Percentiles rank a stretch among this genome's conserved stretches.
Conservation (phyloP, 2,888 invertebrate genomes). For the Melieria picta region DNA sequence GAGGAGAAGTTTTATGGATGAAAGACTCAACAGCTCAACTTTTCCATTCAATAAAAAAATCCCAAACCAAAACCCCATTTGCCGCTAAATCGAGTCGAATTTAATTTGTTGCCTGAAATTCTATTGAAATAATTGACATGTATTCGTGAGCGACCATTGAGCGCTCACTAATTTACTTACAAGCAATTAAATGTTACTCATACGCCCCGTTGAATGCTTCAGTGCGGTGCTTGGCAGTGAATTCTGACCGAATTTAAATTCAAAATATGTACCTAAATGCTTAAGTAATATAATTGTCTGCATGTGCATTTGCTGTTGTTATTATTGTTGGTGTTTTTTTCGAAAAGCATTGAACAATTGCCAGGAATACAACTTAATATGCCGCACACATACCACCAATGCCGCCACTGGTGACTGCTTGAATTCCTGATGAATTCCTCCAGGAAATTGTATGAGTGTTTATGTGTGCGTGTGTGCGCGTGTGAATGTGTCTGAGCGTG, state of each 20-base stretch:
- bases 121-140: too few species aligned
- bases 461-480: constrained; percentile 31
- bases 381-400: constrained; percentile 2
- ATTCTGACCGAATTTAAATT: not conserved
- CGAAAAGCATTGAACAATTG: not conserved
- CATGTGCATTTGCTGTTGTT: not conserved
- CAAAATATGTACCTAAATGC: too few species aligned
- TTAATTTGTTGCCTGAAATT: too few species aligned
- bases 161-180: not conserved
- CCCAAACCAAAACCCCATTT: too few species aligned
- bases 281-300: too few species aligned
- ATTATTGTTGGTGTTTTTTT: not conserved
- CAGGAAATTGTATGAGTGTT: constrained; percentile 35
- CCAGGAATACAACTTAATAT: not conserved
- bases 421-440: constrained; percentile 20
- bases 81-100: too few species aligned
- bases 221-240: not conserved
- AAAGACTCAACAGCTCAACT: too few species aligned
- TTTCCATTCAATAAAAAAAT: too few species aligned
- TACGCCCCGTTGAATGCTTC: not conserved
- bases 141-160: too few species aligned
- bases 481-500: constrained; percentile 35
- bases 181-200: not conserved
- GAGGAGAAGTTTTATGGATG: too few species aligned
- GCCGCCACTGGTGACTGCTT: not conserved